These are phyloP conservation scores for Notothenia rossii DNA, from an alignment of 2,113 vertebrate species.

Conservation along the genomic window DNA sequence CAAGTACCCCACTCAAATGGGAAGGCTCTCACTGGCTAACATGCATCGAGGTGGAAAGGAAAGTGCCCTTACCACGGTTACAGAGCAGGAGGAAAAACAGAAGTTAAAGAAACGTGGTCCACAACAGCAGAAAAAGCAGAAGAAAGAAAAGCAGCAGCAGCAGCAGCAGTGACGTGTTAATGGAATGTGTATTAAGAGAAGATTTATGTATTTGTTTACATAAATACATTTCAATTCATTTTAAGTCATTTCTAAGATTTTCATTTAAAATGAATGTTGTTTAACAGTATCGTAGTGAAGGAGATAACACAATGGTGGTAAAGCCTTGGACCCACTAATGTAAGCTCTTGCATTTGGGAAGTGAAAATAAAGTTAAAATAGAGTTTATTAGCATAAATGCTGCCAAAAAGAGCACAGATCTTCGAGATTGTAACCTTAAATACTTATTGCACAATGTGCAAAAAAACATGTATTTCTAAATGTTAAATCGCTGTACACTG, in stretches of 20 bases:
- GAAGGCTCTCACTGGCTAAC: slow-evolving; percentile 82
- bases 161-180: slow-evolving; percentile 38
- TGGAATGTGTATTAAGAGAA: slow-evolving; percentile 22
- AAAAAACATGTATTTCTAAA: neutral
- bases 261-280: too few species aligned
- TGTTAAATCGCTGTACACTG: slow-evolving; percentile 34
- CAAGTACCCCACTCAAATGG: slow-evolving; percentile 95
- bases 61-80: slow-evolving; percentile 86
- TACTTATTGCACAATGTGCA: slow-evolving; percentile 40
- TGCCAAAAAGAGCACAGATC: too few species aligned
- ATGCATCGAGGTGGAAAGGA: slow-evolving; percentile 63
- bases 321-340: too few species aligned
- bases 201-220: slow-evolving; percentile 23
- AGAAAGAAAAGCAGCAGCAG: slow-evolving; percentile 46
- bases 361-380: too few species aligned
- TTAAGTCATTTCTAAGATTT: too few species aligned
- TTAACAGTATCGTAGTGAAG: too few species aligned
- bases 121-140: slow-evolving; percentile 69
- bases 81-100: slow-evolving; percentile 73
- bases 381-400: too few species aligned
- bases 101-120: slow-evolving; percentile 57
- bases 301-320: too few species aligned
- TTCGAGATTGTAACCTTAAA: slow-evolving; percentile 1
- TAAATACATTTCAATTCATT: slow-evolving; percentile 5
- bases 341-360: too few species aligned